phyloP scores from a whole-genome alignment of 2,113 vertebrate genomes.

The Anoplopoma fimbria region DNA sequence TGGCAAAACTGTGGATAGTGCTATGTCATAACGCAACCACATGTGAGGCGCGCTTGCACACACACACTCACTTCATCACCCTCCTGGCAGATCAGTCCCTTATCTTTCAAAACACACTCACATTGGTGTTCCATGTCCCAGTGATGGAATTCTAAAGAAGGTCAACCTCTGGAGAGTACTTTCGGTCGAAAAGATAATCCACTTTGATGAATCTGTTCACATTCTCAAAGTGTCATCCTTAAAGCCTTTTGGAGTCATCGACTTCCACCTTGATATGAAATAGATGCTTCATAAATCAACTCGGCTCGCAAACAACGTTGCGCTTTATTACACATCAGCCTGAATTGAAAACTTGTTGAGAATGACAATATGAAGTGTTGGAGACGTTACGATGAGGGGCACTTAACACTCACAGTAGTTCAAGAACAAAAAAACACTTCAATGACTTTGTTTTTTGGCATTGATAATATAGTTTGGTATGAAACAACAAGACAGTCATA shows the following conservation, averaged over 20 bases:
- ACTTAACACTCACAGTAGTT: slow-evolving; percentile 6
- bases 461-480: not conserved
- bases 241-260: slow-evolving; percentile 38
- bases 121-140: slow-evolving; percentile 58
- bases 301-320: slow-evolving; percentile 30
- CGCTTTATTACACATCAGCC: slow-evolving; percentile 23
- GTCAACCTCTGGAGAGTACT: slow-evolving; percentile 67
- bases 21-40: slow-evolving; percentile 23
- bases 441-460: slow-evolving; percentile 15
- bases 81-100: slow-evolving; percentile 52
- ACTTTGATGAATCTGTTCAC: slow-evolving; percentile 74
- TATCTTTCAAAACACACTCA: slow-evolving; percentile 74
- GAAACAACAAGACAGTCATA: not conserved
- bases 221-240: slow-evolving; percentile 60
- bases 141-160: slow-evolving; percentile 69
- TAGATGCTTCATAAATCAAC: slow-evolving; percentile 64
- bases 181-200: slow-evolving; percentile 63
- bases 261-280: slow-evolving; percentile 61
- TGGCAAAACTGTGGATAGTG: not conserved
- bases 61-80: slow-evolving; percentile 35
- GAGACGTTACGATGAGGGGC: slow-evolving; percentile 18
- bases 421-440: slow-evolving; percentile 16
- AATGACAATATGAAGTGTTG: slow-evolving; percentile 42
- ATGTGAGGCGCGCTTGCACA: slow-evolving; percentile 17
- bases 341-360: slow-evolving; percentile 51